Conservation (phyloP, 2,888 invertebrate species). For the Sericinus montela region DNA sequence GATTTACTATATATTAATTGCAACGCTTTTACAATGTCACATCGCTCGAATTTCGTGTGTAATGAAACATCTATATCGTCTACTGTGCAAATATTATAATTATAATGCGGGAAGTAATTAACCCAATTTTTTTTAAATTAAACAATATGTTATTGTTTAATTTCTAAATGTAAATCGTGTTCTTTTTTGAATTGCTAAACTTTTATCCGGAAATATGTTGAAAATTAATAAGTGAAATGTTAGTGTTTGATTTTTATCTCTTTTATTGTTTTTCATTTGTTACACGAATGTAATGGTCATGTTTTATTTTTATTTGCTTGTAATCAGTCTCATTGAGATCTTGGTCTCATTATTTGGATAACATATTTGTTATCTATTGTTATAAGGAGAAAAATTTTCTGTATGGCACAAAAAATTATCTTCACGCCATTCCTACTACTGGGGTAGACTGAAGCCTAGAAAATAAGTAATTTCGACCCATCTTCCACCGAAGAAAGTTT, state of each 20-base stretch:
- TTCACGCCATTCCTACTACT: too few relatives aligned
- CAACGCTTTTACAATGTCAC: constrained; percentile 14
- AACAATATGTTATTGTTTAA: constrained; percentile 13
- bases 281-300: too few relatives aligned
- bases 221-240: not conserved
- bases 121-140: constrained; percentile 2
- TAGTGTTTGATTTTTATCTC: not conserved
- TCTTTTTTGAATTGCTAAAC: not conserved
- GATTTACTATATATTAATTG: constrained; percentile 17
- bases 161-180: too few relatives aligned
- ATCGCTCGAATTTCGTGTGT: not conserved
- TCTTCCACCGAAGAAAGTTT: too few relatives aligned
- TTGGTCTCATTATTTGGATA: too few relatives aligned
- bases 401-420: too few relatives aligned
- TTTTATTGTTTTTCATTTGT: not conserved
- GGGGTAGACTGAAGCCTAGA: too few relatives aligned
- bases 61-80: not conserved
- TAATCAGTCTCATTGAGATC: too few relatives aligned
- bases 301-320: too few relatives aligned
- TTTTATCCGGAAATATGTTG: constrained; percentile 1
- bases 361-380: too few relatives aligned
- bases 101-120: constrained; percentile 10
- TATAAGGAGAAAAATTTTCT: too few relatives aligned
- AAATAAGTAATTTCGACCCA: too few relatives aligned
- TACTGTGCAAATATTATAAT: constrained; percentile 1